Evolutionary conservation across 2,113 vertebrate genomes (phyloP), one percentile per base, ranked within the genome.

Genomic region (Hassar affinis): DNA sequence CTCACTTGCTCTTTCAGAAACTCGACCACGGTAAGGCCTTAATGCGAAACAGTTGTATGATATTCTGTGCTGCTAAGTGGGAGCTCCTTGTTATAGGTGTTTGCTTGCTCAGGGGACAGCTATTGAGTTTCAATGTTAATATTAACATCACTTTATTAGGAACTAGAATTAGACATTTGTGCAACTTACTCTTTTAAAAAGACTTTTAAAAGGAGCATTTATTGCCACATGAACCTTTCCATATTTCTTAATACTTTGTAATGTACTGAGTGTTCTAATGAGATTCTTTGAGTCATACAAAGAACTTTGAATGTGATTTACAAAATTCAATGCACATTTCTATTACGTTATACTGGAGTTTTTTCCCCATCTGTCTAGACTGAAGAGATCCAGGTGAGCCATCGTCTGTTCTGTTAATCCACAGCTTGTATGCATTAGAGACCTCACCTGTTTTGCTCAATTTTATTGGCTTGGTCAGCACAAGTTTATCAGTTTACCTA

Each of bases 21-120:
- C 84, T 83, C 54, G 57, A 85, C 42, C 78, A 88, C 30, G 69
- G 85, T 66, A 82, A 86, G 66, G 82, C 84, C 77, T 86, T 93
- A 93, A 94, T 93, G 89, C 38, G 68, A 93, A 94, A 92, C 93
- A 93, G 85, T 92, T 88, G 92, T 69, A 47, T 74, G 20, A 82
- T 89, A 86, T 90, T 90, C 83, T 69, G 38, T 86, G 80, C 12
- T 88, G 88, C 90, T 93, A 92, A 92, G 86, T 89, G 78, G 88
- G 89, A 88, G 86, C 89, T 88, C 85, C 38, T 68, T 2, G 6
- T 62, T 30, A 74, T 66, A 59, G 27, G 25, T 69, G 52, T 56
- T 42, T 82, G 78, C 61, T 85, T 77, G 0, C 35, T 69, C 14
- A 45, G 30, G n/a, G 51, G 69, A 78, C 22, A 68, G 61, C 38